Percentiles rank a stretch among this genome's conserved stretches.
Conservation (phyloP, 2,113 vertebrate genomes). For the Hiodon alosoides region DNA sequence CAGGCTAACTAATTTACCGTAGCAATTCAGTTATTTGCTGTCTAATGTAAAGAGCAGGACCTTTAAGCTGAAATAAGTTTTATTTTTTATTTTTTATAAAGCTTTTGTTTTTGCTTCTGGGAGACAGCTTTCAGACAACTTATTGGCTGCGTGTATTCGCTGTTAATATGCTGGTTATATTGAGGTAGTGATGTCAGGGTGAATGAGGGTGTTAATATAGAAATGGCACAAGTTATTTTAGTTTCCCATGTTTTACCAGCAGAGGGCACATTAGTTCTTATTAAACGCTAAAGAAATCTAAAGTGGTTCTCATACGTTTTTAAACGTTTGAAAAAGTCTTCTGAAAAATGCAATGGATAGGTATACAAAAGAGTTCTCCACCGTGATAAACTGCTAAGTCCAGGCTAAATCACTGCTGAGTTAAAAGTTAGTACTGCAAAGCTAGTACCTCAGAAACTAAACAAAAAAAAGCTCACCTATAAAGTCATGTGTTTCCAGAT, state of each 20-base stretch:
- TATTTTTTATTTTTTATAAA: constrained; percentile 11
- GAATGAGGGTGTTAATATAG: too few relatives aligned
- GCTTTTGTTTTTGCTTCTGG: constrained; percentile 12
- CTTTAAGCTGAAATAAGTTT: constrained; percentile 67
- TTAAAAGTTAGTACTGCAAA: too few relatives aligned
- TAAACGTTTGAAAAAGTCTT: too few relatives aligned
- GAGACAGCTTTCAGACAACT: constrained; percentile 10
- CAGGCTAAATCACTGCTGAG: too few relatives aligned
- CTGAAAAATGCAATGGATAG: too few relatives aligned
- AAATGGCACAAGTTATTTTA: not conserved
- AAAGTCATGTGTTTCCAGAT: too few relatives aligned
- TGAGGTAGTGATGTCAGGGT: too few relatives aligned
- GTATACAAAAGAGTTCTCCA: too few relatives aligned
- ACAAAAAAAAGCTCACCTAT: too few relatives aligned
- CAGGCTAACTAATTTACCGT: constrained; percentile 65
- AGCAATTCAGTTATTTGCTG: constrained; percentile 66
- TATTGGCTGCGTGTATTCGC: constrained; percentile 25
- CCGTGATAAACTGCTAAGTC: too few relatives aligned
- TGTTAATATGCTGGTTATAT: constrained; percentile 1
- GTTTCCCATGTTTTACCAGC: constrained; percentile 5
- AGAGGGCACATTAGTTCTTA: constrained; percentile 2
- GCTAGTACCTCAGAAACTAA: too few relatives aligned
- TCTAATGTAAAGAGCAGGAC: constrained; percentile 65
- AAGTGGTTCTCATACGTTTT: too few relatives aligned
- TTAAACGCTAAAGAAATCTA: not conserved